phyloP scores from a whole-genome alignment of 2,888 invertebrate species.

The Apotomis capreana region DNA sequence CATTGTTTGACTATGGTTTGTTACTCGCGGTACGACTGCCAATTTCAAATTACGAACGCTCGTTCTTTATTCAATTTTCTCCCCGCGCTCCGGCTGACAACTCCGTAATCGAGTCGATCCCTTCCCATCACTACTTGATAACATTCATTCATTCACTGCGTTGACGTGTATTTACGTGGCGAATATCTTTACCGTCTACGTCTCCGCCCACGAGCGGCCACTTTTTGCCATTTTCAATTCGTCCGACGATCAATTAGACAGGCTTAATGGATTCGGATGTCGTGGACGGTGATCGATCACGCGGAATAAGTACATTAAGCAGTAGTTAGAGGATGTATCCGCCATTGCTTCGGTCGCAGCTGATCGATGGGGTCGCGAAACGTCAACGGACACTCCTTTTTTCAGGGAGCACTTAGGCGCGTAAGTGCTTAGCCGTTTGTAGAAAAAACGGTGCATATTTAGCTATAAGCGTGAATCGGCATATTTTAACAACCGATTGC shows the following conservation, averaged over 20 bases:
- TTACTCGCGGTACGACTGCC: constrained; percentile 30
- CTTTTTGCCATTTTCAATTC: constrained; percentile 78
- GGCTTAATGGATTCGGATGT: constrained; percentile 78
- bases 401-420: constrained; percentile 42
- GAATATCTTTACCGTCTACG: constrained; percentile 29
- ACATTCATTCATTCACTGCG: constrained; percentile 27
- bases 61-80: constrained; percentile 34
- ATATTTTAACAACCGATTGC: constrained; percentile 4
- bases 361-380: constrained; percentile 65
- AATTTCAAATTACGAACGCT: constrained; percentile 35
- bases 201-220: constrained; percentile 43
- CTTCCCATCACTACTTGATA: constrained; percentile 30
- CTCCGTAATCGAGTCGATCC: constrained; percentile 30
- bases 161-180: constrained; percentile 38
- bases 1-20: constrained; percentile 37
- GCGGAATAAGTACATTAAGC: constrained; percentile 74
- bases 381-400: constrained; percentile 45
- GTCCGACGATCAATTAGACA: constrained; percentile 76
- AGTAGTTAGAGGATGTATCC: constrained; percentile 64
- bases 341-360: constrained; percentile 54
- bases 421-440: constrained; percentile 30
- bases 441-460: constrained; percentile 11
- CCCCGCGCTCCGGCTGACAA: constrained; percentile 18
- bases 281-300: constrained; percentile 74
- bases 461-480: background rate